Evolutionary conservation across 2,888 invertebrate genomes (phyloP).

Genomic region (Diabrotica balteata): DNA sequence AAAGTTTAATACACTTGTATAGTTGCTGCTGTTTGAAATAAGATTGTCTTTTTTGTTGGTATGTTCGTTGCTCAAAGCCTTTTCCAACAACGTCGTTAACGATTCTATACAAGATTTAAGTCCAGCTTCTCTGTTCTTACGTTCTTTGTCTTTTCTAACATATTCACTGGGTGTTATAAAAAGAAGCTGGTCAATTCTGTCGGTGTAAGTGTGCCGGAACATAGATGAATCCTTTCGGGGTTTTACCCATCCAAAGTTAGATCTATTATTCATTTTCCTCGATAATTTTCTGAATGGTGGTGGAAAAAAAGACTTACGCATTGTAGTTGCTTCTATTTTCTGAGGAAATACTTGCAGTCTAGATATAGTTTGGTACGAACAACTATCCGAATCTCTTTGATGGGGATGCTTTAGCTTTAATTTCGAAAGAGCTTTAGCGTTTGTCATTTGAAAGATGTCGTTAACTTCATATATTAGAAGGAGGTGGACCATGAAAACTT

Average conservation of each 20-base stretch:
- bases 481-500: constrained; percentile 47
- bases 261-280: constrained; percentile 34
- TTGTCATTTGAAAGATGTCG: constrained; percentile 43
- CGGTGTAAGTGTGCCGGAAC: constrained; percentile 34
- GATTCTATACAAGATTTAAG: constrained; percentile 50
- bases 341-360: constrained; percentile 36
- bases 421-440: constrained; percentile 40
- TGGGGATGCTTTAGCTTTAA: constrained; percentile 37
- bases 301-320: constrained; percentile 31
- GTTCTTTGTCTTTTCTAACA: constrained; percentile 52
- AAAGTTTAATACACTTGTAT: too few species aligned
- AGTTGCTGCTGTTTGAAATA: too few species aligned
- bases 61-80: constrained; percentile 36
- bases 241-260: constrained; percentile 40
- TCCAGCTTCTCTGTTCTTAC: constrained; percentile 48
- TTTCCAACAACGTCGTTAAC: constrained; percentile 51
- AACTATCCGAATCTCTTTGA: constrained; percentile 35
- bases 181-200: constrained; percentile 48
- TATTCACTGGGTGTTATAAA: constrained; percentile 52
- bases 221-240: constrained; percentile 29
- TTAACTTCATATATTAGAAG: constrained; percentile 49
- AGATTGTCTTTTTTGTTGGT: too few species aligned
- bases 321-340: constrained; percentile 35
- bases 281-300: constrained; percentile 28
- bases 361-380: not conserved